Evolutionary conservation across 2,113 vertebrate genomes (phyloP).

Genomic region (Cochlearius cochlearius): DNA sequence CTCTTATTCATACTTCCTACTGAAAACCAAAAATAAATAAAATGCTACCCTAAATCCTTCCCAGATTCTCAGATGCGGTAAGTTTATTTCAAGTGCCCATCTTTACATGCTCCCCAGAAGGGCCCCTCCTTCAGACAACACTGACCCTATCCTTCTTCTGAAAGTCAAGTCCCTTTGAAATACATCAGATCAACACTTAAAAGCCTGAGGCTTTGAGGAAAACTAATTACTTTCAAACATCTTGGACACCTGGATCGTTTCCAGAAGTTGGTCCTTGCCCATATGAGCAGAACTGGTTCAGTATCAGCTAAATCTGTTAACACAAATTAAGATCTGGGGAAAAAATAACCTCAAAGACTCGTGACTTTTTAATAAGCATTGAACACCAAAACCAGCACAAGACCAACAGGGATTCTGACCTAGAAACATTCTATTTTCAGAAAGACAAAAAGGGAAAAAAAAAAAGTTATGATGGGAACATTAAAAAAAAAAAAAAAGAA

Average conservation of each 20-base stretch:
- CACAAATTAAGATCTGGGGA: conserved; percentile 17
- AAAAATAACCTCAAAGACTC: conserved; percentile 13
- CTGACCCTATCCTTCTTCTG: not conserved
- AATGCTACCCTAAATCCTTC: not conserved
- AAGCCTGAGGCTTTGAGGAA: not conserved
- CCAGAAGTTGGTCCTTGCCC: not conserved
- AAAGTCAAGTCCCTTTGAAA: conserved; percentile 10
- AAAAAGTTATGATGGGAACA: not conserved
- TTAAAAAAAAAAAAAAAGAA: not conserved
- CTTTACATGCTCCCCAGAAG: not conserved
- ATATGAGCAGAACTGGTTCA: conserved; percentile 27
- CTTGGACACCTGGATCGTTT: not conserved
- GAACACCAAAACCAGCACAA: not conserved
- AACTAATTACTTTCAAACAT: not conserved
- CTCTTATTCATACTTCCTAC: not conserved
- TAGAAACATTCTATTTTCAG: conserved; percentile 29
- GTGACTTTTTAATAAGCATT: conserved; percentile 4
- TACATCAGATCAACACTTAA: not conserved
- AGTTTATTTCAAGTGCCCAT: not conserved
- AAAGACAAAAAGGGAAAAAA: not conserved
- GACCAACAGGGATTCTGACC: conserved; percentile 27
- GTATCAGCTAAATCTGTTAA: conserved; percentile 34
- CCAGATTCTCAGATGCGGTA: not conserved
- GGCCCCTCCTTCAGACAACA: not conserved
- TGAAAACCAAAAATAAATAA: not conserved